Conservation (phyloP, 1,140 invertebrate species). For the Megathymus violae region DNA sequence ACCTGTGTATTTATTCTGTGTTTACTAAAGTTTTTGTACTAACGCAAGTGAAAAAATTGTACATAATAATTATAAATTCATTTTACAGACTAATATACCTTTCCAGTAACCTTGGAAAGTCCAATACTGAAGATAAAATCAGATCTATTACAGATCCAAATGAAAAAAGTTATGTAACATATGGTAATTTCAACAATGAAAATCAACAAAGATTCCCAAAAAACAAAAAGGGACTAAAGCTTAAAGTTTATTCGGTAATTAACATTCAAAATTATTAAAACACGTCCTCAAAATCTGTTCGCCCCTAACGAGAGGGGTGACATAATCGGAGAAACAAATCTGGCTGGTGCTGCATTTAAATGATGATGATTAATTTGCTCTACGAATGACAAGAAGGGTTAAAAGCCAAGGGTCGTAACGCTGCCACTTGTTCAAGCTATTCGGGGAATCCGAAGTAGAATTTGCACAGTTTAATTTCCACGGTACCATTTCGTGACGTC, state of each 20-base stretch:
- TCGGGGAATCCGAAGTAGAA: slow-evolving; percentile 61
- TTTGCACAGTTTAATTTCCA: slow-evolving; percentile 73
- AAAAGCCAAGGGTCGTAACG: slow-evolving; percentile 71
- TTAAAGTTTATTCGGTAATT: slow-evolving; percentile 45
- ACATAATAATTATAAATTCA: too few species aligned
- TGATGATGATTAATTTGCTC: slow-evolving; percentile 84
- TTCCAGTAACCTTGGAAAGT: too few species aligned
- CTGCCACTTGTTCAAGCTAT: slow-evolving; percentile 68
- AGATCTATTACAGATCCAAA: too few species aligned
- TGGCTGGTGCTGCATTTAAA: slow-evolving; percentile 79
- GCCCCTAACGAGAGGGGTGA: slow-evolving; percentile 75
- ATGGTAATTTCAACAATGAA: too few species aligned
- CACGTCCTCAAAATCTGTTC: slow-evolving; percentile 70
- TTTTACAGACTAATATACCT: too few species aligned
- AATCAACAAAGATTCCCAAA: slow-evolving; percentile 7
- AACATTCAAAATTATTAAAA: slow-evolving; percentile 70
- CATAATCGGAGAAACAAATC: slow-evolving; percentile 82
- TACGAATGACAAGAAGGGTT: slow-evolving; percentile 81
- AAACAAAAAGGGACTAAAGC: slow-evolving; percentile 9
- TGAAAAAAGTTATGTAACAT: too few species aligned
- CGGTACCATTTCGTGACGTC: slow-evolving; percentile 61
- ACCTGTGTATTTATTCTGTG: too few species aligned
- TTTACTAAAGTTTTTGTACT: too few species aligned
- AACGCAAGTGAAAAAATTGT: too few species aligned
- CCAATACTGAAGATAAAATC: too few species aligned